phyloP scores from a whole-genome alignment of 2,888 invertebrate genomes.

The Andrena flavipes region DNA sequence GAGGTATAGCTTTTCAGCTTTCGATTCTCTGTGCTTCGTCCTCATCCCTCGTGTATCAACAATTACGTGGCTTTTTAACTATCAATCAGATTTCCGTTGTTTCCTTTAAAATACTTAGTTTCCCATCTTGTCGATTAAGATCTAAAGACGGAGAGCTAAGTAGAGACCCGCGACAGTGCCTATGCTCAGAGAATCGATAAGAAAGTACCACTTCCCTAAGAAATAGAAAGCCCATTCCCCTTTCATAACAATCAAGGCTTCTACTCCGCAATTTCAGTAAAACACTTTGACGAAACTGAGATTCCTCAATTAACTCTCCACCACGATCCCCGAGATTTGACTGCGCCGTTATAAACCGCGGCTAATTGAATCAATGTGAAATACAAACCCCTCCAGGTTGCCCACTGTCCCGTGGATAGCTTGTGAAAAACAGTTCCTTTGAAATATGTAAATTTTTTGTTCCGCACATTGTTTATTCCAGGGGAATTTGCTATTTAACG shows the following conservation, averaged over 20 bases:
- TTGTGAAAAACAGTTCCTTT: background rate
- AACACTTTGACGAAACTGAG: background rate
- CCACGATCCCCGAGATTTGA: background rate
- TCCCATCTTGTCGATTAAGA: no score
- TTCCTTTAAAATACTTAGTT: background rate
- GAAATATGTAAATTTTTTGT: background rate
- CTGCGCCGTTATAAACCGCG: no score
- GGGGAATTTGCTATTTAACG: background rate
- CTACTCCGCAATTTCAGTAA: no score
- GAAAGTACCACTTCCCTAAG: no score
- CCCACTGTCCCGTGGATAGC: background rate
- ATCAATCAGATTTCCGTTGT: background rate
- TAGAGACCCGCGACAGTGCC: no score
- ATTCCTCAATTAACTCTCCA: background rate
- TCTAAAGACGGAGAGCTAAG: no score
- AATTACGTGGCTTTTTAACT: background rate
- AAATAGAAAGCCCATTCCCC: no score
- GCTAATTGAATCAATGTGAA: background rate
- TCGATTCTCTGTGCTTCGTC: constrained; percentile 17
- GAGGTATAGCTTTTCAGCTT: constrained; percentile 26
- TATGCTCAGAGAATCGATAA: no score
- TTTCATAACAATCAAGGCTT: no score
- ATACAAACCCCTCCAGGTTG: background rate
- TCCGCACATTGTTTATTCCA: background rate
- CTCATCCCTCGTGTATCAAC: constrained; percentile 26